phyloP scores from a whole-genome alignment of 2,797 vertebrate genomes.

The Morelia viridis region DNA sequence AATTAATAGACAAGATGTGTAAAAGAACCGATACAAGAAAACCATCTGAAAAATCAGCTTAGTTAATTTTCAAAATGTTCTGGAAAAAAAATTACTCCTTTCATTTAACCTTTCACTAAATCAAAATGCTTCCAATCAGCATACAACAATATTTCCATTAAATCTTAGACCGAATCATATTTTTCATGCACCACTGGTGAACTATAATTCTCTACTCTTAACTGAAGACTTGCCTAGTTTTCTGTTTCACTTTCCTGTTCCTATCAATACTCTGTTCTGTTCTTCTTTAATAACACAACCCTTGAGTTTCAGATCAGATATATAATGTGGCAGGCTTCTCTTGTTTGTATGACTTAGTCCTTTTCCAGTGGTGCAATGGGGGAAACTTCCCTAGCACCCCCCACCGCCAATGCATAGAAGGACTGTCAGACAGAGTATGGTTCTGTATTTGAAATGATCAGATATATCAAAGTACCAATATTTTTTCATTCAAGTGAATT shows the following conservation, averaged over 20 bases:
- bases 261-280: neutral
- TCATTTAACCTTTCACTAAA: neutral
- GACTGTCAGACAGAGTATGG: neutral
- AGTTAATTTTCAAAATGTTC: neutral
- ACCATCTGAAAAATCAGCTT: neutral
- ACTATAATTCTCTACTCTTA: neutral
- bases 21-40: neutral
- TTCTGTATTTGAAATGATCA: neutral
- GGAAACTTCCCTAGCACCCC: neutral
- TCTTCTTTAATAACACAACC: neutral
- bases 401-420: neutral
- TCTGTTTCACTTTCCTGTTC: neutral
- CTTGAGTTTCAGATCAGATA: neutral
- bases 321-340: neutral
- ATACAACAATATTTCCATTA: neutral
- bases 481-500: neutral
- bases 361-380: neutral
- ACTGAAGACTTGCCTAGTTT: neutral
- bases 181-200: neutral
- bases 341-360: neutral
- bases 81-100: neutral
- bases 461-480: neutral
- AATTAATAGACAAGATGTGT: neutral
- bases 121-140: neutral
- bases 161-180: neutral